Percentiles rank a stretch among this genome's conserved stretches.
phyloP scores from a whole-genome alignment of 2,797 vertebrate genomes.

The Sebastes baramenuke region DNA sequence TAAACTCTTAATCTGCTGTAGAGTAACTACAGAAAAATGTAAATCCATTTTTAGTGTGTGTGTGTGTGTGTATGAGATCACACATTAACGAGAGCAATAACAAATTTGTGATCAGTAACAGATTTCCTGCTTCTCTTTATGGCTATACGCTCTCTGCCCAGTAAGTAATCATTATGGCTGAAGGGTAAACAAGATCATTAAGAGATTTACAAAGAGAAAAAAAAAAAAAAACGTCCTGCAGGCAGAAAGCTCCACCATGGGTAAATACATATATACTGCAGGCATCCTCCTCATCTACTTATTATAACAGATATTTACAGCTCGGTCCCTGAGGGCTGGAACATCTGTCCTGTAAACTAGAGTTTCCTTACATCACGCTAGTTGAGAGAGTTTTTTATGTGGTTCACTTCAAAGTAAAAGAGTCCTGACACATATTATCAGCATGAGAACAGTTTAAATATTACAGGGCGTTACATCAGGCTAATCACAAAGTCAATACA shows the following conservation, averaged over 20 bases:
- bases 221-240: neutral
- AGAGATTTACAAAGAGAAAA: constrained; percentile 32
- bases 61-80: neutral
- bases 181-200: constrained; percentile 56
- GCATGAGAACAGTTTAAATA: neutral
- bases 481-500: constrained; percentile 9
- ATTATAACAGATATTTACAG: constrained; percentile 22
- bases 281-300: constrained; percentile 9
- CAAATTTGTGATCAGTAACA: constrained; percentile 5
- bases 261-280: neutral
- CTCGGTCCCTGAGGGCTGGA: neutral
- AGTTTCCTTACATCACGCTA: neutral
- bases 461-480: constrained; percentile 23
- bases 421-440: neutral
- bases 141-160: neutral
- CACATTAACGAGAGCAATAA: neutral
- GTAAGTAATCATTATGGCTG: constrained; percentile 25
- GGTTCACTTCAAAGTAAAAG: neutral
- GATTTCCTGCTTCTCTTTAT: constrained; percentile 49
- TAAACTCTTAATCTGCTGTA: constrained; percentile 55
- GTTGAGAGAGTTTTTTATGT: neutral
- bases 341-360: constrained; percentile 8
- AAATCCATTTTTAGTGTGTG: constrained; percentile 48
- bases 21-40: constrained; percentile 51
- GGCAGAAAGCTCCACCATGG: neutral